phyloP scores from a whole-genome alignment of 1,140 invertebrate species.

The Drosophila elegans region DNA sequence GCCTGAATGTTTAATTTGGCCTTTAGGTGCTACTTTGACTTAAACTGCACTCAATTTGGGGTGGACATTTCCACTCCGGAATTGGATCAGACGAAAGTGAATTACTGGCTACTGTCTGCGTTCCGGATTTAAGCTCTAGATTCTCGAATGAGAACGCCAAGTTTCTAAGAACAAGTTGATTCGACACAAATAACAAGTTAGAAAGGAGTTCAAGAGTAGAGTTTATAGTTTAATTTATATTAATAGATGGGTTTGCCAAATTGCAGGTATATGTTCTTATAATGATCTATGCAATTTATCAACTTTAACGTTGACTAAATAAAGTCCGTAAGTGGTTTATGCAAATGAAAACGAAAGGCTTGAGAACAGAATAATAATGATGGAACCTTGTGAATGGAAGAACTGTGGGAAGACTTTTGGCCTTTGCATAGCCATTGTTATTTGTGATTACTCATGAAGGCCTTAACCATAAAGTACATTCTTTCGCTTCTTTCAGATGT shows the following conservation, averaged over 20 bases:
- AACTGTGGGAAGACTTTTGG: neutral
- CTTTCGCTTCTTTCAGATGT: constrained; percentile 34
- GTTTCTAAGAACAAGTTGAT: neutral
- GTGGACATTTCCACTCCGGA: neutral
- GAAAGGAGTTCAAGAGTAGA: neutral
- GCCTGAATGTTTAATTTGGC: constrained; percentile 24
- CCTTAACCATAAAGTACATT: neutral
- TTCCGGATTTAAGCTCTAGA: constrained; percentile 11
- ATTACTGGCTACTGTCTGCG: neutral
- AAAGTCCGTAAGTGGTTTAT: neutral
- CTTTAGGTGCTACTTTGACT: constrained; percentile 10
- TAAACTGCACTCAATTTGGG: constrained; percentile 4
- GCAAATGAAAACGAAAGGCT: constrained; percentile 6
- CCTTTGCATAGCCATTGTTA: neutral
- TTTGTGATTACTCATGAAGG: neutral
- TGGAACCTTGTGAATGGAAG: neutral
- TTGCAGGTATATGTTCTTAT: neutral
- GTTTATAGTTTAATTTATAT: neutral
- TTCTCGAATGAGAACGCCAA: neutral
- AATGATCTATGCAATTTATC: neutral
- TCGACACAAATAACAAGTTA: neutral
- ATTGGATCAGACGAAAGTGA: constrained; percentile 8
- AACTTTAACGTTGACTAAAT: neutral
- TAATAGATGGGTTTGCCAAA: neutral
- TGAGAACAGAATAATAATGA: constrained; percentile 2